Evolutionary conservation across 2,113 vertebrate genomes (phyloP).

Genomic region (Takifugu bimaculatus): DNA sequence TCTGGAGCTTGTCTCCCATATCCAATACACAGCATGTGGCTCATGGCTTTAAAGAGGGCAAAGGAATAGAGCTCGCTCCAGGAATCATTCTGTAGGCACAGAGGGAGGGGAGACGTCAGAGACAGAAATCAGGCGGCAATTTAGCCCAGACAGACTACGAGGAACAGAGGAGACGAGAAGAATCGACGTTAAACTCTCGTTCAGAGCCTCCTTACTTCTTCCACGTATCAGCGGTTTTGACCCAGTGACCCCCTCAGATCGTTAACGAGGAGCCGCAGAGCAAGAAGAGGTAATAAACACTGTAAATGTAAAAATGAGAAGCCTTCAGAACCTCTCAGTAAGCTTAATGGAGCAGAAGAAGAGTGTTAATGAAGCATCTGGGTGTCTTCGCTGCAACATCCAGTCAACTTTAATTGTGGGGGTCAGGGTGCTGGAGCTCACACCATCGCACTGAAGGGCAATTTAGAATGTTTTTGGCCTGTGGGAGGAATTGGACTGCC

Average conservation of each 20-base stretch:
- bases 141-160: not conserved
- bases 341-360: no score
- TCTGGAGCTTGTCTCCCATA: slow-evolving; percentile 93
- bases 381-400: no score
- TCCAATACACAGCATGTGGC: slow-evolving; percentile 98
- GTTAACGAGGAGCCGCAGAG: not conserved
- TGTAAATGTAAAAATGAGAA: not conserved
- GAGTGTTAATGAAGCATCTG: no score
- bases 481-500: no score
- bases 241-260: slow-evolving; percentile 2
- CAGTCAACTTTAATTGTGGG: no score
- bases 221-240: slow-evolving; percentile 5
- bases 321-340: not conserved
- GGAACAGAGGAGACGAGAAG: not conserved
- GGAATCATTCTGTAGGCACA: slow-evolving; percentile 83
- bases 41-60: slow-evolving; percentile 98
- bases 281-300: not conserved
- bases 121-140: not conserved
- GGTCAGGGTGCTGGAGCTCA: no score
- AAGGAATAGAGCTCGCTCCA: slow-evolving; percentile 97
- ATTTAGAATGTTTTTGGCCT: no score
- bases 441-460: no score
- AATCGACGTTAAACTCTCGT: not conserved
- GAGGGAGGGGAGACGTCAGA: not conserved
- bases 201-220: not conserved